Evolutionary conservation across 1,140 invertebrate genomes (phyloP).

Genomic region (Tetramorium alpestre): DNA sequence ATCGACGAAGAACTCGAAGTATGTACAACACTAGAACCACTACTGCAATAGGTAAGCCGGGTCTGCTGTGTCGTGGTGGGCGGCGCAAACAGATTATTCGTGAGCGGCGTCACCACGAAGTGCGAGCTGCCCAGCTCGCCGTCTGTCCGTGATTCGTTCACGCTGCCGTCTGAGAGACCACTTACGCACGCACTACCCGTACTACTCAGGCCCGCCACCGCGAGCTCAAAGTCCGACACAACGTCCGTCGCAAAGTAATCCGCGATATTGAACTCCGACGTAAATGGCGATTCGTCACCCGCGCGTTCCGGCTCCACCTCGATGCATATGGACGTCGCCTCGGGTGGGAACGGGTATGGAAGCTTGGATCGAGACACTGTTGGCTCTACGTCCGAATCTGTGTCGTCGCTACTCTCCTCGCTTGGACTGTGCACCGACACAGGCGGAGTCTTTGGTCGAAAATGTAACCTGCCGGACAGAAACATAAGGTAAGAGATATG

Average conservation of each 20-base stretch:
- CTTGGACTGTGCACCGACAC: conserved; percentile 79
- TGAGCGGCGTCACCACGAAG: conserved; percentile 77
- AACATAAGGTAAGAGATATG: neutral
- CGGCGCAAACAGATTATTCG: conserved; percentile 73
- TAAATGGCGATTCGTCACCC: conserved; percentile 82
- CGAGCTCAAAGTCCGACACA: conserved; percentile 80
- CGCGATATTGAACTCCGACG: conserved; percentile 84
- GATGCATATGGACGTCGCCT: conserved; percentile 84
- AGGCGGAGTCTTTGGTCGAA: conserved; percentile 91
- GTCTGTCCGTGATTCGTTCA: conserved; percentile 78
- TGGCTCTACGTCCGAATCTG: conserved; percentile 75
- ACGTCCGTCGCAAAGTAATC: conserved; percentile 82
- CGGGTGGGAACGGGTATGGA: conserved; percentile 82
- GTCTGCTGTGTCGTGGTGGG: conserved; percentile 67
- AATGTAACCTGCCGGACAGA: conserved; percentile 88
- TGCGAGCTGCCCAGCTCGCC: conserved; percentile 81
- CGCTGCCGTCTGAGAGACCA: conserved; percentile 67
- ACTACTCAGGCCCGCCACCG: conserved; percentile 49
- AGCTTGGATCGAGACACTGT: conserved; percentile 71
- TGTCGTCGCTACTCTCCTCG: conserved; percentile 78
- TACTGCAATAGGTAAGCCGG: conserved; percentile 80
- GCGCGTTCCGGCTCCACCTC: conserved; percentile 81
- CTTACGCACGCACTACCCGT: conserved; percentile 66
- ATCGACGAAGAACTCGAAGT: conserved; percentile 69
- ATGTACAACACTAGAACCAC: conserved; percentile 79